Evolutionary conservation across 2,113 vertebrate genomes (phyloP).

Genomic region (Sinocyclocheilus anophthalmus): DNA sequence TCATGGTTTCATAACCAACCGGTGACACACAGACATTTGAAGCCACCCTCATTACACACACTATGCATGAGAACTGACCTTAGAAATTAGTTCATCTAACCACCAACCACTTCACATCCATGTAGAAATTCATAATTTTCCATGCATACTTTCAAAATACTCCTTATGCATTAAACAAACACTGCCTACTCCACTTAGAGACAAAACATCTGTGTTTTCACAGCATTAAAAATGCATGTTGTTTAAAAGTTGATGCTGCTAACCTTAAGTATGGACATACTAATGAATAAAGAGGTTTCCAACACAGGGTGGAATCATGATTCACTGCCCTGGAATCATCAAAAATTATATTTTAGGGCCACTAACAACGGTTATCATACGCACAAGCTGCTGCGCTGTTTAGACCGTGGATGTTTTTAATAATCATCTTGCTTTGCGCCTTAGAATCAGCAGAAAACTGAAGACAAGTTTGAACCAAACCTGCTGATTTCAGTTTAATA

Average conservation of each 20-base stretch:
- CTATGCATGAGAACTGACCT: neutral
- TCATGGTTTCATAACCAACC: neutral
- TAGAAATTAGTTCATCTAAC: neutral
- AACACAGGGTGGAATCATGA: neutral
- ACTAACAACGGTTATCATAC: neutral
- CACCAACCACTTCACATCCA: neutral
- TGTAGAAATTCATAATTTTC: neutral
- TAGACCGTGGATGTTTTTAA: neutral
- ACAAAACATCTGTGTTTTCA: neutral
- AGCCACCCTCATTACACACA: slow-evolving; percentile 1
- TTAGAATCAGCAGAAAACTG: neutral
- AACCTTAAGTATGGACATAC: neutral
- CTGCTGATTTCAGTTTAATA: neutral
- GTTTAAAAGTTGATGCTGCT: neutral
- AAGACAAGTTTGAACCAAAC: neutral
- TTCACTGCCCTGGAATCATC: slow-evolving; percentile 1
- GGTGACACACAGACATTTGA: neutral
- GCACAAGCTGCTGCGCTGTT: neutral
- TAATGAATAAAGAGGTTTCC: neutral
- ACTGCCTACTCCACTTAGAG: neutral
- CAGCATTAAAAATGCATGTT: neutral
- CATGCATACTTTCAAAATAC: neutral
- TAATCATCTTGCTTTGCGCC: neutral
- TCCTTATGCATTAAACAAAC: neutral
- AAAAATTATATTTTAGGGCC: neutral